A percentile compares a stretch with the other conserved stretches of the same genome.
phyloP scores from a whole-genome alignment of 2,113 vertebrate genomes.

The Ceyx melanurus region DNA sequence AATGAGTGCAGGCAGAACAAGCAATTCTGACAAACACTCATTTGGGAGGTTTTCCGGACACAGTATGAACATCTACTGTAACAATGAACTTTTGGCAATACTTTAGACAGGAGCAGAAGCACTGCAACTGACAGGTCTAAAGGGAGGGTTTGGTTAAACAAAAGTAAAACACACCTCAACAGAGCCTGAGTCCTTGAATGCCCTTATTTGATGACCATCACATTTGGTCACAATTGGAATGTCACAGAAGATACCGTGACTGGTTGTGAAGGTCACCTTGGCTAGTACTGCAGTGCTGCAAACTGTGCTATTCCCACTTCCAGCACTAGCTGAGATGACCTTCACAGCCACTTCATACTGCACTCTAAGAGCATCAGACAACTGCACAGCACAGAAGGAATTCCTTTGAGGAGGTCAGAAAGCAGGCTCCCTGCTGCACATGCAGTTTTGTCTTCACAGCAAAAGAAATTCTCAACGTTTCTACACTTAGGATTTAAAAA shows the following conservation, averaged over 20 bases:
- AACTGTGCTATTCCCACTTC: background rate
- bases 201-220: background rate
- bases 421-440: background rate
- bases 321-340: background rate
- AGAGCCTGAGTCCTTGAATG: background rate
- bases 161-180: background rate
- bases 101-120: background rate
- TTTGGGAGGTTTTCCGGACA: background rate
- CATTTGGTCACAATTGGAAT: background rate
- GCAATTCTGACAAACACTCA: background rate
- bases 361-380: background rate
- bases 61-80: background rate
- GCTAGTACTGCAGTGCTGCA: background rate
- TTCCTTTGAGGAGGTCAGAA: background rate
- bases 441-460: background rate
- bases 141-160: background rate
- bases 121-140: background rate
- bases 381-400: background rate
- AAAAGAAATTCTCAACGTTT: background rate
- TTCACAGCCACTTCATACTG: background rate
- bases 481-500: background rate
- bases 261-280: background rate
- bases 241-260: background rate
- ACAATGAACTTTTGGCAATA: background rate
- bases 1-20: background rate